Evolutionary conservation across 2,888 invertebrate genomes (phyloP).

Genomic region (Tigriopus californicus): DNA sequence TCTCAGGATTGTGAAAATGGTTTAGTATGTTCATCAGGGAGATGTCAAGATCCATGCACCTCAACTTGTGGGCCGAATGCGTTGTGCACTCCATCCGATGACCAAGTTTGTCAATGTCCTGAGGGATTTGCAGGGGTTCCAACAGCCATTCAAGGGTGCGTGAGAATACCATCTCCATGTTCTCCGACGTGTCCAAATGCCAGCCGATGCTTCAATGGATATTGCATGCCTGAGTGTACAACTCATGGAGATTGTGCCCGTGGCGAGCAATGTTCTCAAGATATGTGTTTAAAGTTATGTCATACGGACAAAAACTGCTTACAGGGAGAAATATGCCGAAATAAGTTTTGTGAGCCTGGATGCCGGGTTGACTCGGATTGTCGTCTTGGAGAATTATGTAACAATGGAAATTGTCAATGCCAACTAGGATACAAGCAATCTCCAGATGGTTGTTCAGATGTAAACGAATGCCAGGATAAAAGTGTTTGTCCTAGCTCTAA

Average conservation of each 20-base stretch:
- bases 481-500: conserved; percentile 52
- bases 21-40: conserved; percentile 62
- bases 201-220: conserved; percentile 54
- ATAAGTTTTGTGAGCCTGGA: conserved; percentile 60
- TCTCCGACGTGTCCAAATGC: conserved; percentile 32
- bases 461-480: conserved; percentile 48
- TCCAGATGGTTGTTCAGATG: conserved; percentile 54
- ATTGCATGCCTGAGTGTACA: conserved; percentile 54
- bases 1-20: conserved; percentile 56
- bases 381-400: conserved; percentile 53
- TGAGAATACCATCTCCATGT: conserved; percentile 58
- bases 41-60: conserved; percentile 64
- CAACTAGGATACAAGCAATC: conserved; percentile 39
- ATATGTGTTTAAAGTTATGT: conserved; percentile 60
- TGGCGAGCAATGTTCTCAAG: conserved; percentile 59
- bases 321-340: conserved; percentile 67
- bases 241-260: conserved; percentile 52
- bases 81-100: conserved; percentile 51
- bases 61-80: conserved; percentile 64
- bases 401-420: conserved; percentile 45
- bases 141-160: conserved; percentile 69
- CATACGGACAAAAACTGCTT: conserved; percentile 75
- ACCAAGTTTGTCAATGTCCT: conserved; percentile 61
- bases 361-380: conserved; percentile 66
- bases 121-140: conserved; percentile 69